These are phyloP conservation scores for Nysson spinosus DNA, from an alignment of 2,888 invertebrate species.

Conservation along the genomic window DNA sequence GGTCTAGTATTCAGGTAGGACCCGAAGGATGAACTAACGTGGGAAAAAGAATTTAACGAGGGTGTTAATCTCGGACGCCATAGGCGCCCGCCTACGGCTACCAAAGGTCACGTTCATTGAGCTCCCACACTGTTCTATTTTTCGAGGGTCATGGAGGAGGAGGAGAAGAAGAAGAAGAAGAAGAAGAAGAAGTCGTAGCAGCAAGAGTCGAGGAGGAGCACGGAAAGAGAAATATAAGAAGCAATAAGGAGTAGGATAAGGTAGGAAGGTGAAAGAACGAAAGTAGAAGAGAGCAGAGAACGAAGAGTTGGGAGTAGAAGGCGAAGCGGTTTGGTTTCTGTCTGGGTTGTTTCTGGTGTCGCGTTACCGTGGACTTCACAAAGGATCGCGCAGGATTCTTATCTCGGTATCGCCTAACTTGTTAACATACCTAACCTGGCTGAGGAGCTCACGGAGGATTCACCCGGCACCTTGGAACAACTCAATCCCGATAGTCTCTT, in stretches of 20 bases:
- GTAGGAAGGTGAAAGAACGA: slow-evolving; percentile 23
- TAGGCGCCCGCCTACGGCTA: slow-evolving; percentile 60
- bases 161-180: slow-evolving; percentile 16
- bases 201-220: slow-evolving; percentile 28
- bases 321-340: slow-evolving; percentile 63
- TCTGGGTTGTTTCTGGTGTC: slow-evolving; percentile 73
- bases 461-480: slow-evolving; percentile 66
- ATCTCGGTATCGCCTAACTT: slow-evolving; percentile 76
- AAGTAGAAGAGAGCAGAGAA: slow-evolving; percentile 36
- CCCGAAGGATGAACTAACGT: slow-evolving; percentile 35
- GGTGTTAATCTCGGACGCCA: slow-evolving; percentile 30
- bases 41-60: slow-evolving; percentile 49
- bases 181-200: slow-evolving; percentile 7
- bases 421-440: slow-evolving; percentile 76
- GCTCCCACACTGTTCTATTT: slow-evolving; percentile 47
- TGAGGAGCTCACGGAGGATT: slow-evolving; percentile 61
- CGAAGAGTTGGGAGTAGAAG: no score
- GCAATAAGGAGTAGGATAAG: slow-evolving; percentile 27
- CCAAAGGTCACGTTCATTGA: slow-evolving; percentile 54
- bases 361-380: slow-evolving; percentile 73
- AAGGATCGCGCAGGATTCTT: slow-evolving; percentile 74
- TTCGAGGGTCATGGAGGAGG: slow-evolving; percentile 34
- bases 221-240: slow-evolving; percentile 7
- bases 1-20: slow-evolving; percentile 6
- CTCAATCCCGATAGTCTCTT: slow-evolving; percentile 59